These are phyloP conservation scores for Camponotus fellah DNA, from an alignment of 2,888 invertebrate genomes.

Conservation along the genomic window DNA sequence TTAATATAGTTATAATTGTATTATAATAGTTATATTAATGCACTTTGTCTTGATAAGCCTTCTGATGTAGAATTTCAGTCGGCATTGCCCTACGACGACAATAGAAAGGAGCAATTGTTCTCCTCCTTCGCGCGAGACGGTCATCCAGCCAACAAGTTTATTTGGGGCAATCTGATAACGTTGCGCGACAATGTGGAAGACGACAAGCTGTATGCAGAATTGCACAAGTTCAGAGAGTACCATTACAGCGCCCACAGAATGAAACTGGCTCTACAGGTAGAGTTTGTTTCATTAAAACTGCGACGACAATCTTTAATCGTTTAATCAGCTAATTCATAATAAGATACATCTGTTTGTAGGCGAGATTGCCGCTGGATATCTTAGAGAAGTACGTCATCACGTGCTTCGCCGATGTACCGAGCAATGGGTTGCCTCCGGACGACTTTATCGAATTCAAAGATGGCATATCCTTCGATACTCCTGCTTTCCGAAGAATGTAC, in stretches of 20 bases:
- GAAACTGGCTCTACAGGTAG: conserved; percentile 94
- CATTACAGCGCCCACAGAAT: conserved; percentile 96
- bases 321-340: conserved; percentile 41
- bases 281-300: background rate
- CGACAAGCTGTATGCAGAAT: conserved; percentile 89
- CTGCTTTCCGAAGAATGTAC: conserved; percentile 90
- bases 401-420: conserved; percentile 91
- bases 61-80: conserved; percentile 92
- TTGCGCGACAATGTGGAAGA: conserved; percentile 90
- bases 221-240: conserved; percentile 91
- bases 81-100: conserved; percentile 91
- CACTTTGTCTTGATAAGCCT: conserved; percentile 15
- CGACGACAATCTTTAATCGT: background rate
- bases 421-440: conserved; percentile 89
- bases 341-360: conserved; percentile 79
- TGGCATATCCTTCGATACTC: conserved; percentile 88
- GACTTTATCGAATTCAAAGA: conserved; percentile 88
- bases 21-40: background rate
- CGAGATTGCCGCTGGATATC: conserved; percentile 89
- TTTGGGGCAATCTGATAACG: conserved; percentile 94
- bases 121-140: conserved; percentile 89
- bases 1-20: background rate
- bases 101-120: conserved; percentile 92
- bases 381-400: conserved; percentile 89
- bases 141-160: conserved; percentile 93